Evolutionary conservation across 2,113 vertebrate genomes (phyloP).

Genomic region (Anser brachyrhynchus): DNA sequence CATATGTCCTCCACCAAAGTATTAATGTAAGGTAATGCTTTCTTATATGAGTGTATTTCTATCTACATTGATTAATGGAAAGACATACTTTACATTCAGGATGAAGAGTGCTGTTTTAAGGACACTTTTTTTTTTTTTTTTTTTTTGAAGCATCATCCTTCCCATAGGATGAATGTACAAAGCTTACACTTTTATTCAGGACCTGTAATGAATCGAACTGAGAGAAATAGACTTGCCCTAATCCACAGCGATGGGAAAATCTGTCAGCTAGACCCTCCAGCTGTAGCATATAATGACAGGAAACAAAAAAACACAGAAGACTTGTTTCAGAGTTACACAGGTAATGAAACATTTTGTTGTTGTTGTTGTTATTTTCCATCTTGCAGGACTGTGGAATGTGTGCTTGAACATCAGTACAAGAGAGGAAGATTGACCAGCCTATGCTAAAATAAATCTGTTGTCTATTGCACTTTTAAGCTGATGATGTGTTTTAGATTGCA

Average conservation of each 20-base stretch:
- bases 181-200: not conserved
- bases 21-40: not conserved
- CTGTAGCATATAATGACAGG: not conserved
- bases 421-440: not conserved
- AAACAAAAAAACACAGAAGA: not conserved
- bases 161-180: not conserved
- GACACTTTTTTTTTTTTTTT: too few species aligned
- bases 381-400: not conserved
- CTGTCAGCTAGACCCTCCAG: not conserved
- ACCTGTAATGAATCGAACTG: not conserved
- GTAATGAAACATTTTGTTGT: not conserved
- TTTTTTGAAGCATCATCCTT: not conserved
- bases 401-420: not conserved
- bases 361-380: not conserved
- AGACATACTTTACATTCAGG: not conserved
- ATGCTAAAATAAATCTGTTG: not conserved
- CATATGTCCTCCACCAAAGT: not conserved
- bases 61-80: not conserved
- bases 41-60: not conserved
- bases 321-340: not conserved
- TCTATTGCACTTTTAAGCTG: not conserved
- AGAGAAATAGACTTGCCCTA: not conserved
- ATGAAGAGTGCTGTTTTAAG: not conserved
- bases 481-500: not conserved
- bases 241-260: not conserved